Base-by-base conservation (phyloP, 2,888 invertebrate species). In the Cataglyphis cursor region DNA sequence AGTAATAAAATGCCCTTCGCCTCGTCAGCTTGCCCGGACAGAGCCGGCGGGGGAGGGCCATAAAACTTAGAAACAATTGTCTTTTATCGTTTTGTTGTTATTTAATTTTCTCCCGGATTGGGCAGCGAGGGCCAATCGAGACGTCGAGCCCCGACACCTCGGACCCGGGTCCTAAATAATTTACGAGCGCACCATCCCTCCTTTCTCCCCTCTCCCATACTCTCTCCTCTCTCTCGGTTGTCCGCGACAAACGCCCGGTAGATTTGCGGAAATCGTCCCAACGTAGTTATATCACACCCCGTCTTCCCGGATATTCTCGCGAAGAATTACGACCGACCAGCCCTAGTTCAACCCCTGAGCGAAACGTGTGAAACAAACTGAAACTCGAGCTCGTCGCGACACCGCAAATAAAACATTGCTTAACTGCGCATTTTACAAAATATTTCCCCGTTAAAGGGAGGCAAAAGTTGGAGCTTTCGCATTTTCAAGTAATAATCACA, bases 1-100 rank as follows among this genome's bases (percentile, higher is more conserved):
- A 84, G 90, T 87, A 91, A 91, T 90, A 89, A 88, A 90, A 90
- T 87, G 85, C 85, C 89, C 89, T 92, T 86, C 87, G 88, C 90
- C 89, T 92, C 92, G 90, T 90, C 92, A 89, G 86, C 90, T 90
- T 91, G 89, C 85, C 85, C 88, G 88, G 87, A 85, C 87, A 74
- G 88, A 82, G 65, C 70, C 82, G 68, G 88, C 88, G 87, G 89
- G 88, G 88, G 87, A 59, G 85, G 85, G 90, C 92, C 94, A 94
- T 95, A 95, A 95, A 95, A 94, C 95, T 95, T 94, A 94, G 94
- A 93, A 95, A 95, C 95, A 95, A 95, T 95, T 94, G 95, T 94
- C 95, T 94, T 94, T 94, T 94, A 95, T 94, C 94, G 95, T 95
- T 95, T 94, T 95, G 94, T 94, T 95, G 94, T 94, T 95, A 95